phyloP scores from a whole-genome alignment of 2,797 vertebrate species.

The Alcedo atthis region DNA sequence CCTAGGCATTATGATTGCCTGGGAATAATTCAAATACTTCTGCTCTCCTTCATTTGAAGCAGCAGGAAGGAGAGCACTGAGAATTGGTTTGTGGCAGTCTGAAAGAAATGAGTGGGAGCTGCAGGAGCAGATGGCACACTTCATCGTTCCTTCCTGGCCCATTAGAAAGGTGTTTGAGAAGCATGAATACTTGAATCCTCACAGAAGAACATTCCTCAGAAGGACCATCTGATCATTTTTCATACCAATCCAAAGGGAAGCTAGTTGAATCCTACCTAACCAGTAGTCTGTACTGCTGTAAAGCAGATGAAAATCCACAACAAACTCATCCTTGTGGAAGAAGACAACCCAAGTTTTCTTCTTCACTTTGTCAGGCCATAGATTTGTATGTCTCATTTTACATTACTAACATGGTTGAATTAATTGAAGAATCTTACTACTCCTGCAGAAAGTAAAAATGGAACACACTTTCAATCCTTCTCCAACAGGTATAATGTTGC shows the following conservation, averaged over 20 bases:
- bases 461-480: neutral
- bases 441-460: neutral
- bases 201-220: slow-evolving; percentile 19
- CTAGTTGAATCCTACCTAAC: slow-evolving; percentile 23
- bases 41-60: slow-evolving; percentile 55
- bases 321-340: neutral
- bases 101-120: slow-evolving; percentile 60
- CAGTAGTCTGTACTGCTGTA: neutral
- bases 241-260: neutral
- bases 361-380: neutral
- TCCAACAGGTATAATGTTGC: neutral
- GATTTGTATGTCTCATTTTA: neutral
- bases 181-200: slow-evolving; percentile 30
- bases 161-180: slow-evolving; percentile 41
- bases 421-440: neutral
- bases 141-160: slow-evolving; percentile 60
- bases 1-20: slow-evolving; percentile 22
- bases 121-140: slow-evolving; percentile 35
- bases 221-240: slow-evolving; percentile 15
- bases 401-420: neutral
- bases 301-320: slow-evolving; percentile 13
- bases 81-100: slow-evolving; percentile 54
- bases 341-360: neutral
- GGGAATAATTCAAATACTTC: slow-evolving; percentile 24
- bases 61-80: slow-evolving; percentile 31